Conservation (phyloP, 2,797 vertebrate genomes). For the Sitta carolinensis region DNA sequence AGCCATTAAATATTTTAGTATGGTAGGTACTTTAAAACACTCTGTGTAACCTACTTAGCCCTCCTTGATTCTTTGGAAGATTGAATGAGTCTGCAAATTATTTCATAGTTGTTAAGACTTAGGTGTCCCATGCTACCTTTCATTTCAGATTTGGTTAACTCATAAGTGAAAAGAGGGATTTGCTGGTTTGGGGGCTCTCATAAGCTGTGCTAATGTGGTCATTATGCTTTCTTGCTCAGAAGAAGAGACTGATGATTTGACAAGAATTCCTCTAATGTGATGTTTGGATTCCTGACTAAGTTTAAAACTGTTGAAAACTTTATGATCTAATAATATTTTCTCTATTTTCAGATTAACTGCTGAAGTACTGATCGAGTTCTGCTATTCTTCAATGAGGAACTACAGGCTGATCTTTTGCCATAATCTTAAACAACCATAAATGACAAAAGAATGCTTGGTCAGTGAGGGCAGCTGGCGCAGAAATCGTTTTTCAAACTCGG, state of each 20-base stretch:
- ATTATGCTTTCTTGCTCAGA: background rate
- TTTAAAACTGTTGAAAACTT: background rate
- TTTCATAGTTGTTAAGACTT: background rate
- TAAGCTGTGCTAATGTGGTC: background rate
- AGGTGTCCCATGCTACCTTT: background rate
- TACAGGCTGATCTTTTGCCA: conserved; percentile 99
- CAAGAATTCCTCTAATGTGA: background rate
- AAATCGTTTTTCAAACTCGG: conserved; percentile 84
- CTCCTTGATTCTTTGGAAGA: background rate
- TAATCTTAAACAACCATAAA: conserved; percentile 99
- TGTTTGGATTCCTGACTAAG: background rate
- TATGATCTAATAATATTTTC: conserved; percentile 16
- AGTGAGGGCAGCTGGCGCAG: conserved; percentile 91
- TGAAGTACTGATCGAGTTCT: conserved; percentile 96
- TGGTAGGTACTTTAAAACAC: background rate
- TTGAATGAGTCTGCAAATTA: background rate
- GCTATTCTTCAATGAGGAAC: conserved; percentile 99
- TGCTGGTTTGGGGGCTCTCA: background rate
- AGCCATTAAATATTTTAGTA: background rate
- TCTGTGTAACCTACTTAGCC: background rate
- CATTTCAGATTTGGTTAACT: background rate
- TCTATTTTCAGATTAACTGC: conserved; percentile 82
- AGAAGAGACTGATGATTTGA: background rate
- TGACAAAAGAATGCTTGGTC: conserved; percentile 87
- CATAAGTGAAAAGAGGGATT: background rate